phyloP scores from a whole-genome alignment of 2,888 invertebrate genomes.

The Hydrotaea diabolus region DNA sequence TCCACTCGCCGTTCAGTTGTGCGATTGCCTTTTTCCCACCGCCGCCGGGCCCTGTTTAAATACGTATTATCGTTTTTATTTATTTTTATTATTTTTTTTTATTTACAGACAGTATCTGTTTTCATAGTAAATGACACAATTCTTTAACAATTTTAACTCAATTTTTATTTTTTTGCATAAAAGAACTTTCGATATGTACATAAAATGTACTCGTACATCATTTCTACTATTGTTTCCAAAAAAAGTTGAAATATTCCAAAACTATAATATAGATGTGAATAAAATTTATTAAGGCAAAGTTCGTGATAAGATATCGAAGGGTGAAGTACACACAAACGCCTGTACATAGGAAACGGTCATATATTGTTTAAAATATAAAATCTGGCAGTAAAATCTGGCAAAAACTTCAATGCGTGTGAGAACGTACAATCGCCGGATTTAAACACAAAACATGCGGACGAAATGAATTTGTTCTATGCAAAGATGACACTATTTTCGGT shows the following conservation, averaged over 20 bases:
- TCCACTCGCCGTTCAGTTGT: background rate
- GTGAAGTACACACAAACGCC: too few species aligned
- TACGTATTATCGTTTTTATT: conserved; percentile 30
- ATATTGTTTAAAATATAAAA: too few species aligned
- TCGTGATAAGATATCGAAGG: conserved; percentile 56
- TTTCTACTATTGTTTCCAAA: background rate
- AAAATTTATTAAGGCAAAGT: conserved; percentile 38
- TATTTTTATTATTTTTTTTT: conserved; percentile 14
- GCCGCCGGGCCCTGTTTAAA: conserved; percentile 8
- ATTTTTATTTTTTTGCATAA: conserved; percentile 1
- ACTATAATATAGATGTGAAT: conserved; percentile 28
- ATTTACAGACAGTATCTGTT: conserved; percentile 59
- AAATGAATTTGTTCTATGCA: too few species aligned
- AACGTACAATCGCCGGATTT: too few species aligned
- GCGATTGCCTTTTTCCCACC: conserved; percentile 28
- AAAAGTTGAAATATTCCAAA: background rate
- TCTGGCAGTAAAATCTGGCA: too few species aligned
- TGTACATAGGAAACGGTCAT: too few species aligned
- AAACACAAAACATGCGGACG: too few species aligned
- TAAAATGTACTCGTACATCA: background rate
- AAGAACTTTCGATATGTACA: conserved; percentile 8
- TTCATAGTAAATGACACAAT: conserved; percentile 45
- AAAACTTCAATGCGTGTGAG: too few species aligned
- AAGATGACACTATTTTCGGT: too few species aligned
- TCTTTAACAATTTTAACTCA: background rate